Conservation (phyloP, 2,888 invertebrate species). For the Agrochola circellaris region DNA sequence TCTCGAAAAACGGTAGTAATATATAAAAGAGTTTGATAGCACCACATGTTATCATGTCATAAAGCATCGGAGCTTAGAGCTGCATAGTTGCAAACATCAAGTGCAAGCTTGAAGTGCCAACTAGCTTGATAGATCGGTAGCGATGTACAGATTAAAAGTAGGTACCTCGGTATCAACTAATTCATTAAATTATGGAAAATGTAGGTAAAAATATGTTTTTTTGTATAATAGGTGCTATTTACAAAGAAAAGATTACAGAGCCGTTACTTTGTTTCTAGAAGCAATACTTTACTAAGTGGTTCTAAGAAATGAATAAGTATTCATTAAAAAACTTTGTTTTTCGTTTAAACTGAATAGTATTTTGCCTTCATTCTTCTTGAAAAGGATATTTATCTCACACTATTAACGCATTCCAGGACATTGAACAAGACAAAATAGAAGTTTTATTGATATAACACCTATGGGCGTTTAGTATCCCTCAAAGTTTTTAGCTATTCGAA, state of each 20-base stretch:
- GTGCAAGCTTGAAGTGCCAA: conserved; percentile 5
- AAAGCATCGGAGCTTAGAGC: not conserved
- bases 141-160: not conserved
- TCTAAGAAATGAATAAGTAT: conserved; percentile 4
- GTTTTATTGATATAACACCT: too few species aligned
- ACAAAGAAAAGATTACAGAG: not conserved
- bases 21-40: not conserved
- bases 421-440: too few species aligned
- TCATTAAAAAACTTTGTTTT: conserved; percentile 20
- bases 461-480: too few species aligned
- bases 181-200: not conserved
- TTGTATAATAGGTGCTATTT: not conserved
- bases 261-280: conserved; percentile 1
- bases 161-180: not conserved
- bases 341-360: conserved; percentile 1
- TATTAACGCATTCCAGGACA: too few species aligned
- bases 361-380: not conserved
- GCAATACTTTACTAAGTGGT: conserved; percentile 18
- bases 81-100: conserved; percentile 13
- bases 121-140: conserved; percentile 12
- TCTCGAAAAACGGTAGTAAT: not conserved
- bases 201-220: not conserved
- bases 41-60: conserved; percentile 2
- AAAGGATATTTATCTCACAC: not conserved
- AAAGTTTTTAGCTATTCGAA: too few species aligned